These are phyloP conservation scores for Poeciliopsis infans DNA, from an alignment of 2,797 vertebrate genomes.

Conservation along the genomic window DNA sequence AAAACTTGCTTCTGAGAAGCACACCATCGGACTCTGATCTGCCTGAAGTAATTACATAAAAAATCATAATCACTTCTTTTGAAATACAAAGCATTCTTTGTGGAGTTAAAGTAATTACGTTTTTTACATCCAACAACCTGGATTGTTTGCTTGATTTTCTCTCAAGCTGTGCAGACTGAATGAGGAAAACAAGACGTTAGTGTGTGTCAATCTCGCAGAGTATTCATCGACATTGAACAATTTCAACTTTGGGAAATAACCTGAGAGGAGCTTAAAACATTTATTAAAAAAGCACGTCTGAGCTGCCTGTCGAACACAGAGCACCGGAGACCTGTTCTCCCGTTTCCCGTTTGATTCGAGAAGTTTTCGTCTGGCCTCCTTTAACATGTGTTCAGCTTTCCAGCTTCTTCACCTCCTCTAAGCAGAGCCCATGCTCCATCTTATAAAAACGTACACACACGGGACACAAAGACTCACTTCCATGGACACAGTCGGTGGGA, in stretches of 20 bases:
- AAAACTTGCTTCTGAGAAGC: background rate
- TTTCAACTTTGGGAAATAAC: background rate
- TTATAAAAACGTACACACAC: background rate
- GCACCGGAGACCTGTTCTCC: background rate
- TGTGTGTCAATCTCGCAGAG: background rate
- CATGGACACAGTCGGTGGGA: constrained; percentile 28
- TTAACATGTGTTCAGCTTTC: constrained; percentile 18
- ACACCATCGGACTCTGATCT: background rate
- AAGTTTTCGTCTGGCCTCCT: background rate
- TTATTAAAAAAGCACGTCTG: background rate
- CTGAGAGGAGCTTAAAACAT: background rate
- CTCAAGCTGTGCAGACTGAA: background rate
- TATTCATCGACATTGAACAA: no score
- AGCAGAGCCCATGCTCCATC: constrained; percentile 6
- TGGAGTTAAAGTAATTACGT: background rate
- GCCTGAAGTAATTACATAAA: background rate
- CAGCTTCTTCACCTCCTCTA: constrained; percentile 10
- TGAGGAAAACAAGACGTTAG: background rate
- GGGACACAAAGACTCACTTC: constrained; percentile 11
- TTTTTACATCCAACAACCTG: background rate
- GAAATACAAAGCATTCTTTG: background rate
- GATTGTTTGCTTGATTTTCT: background rate
- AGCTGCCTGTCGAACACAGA: background rate
- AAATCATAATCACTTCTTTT: background rate
- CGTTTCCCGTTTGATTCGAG: background rate